Conservation (phyloP, 2,797 vertebrate species). For the Spizella passerina region DNA sequence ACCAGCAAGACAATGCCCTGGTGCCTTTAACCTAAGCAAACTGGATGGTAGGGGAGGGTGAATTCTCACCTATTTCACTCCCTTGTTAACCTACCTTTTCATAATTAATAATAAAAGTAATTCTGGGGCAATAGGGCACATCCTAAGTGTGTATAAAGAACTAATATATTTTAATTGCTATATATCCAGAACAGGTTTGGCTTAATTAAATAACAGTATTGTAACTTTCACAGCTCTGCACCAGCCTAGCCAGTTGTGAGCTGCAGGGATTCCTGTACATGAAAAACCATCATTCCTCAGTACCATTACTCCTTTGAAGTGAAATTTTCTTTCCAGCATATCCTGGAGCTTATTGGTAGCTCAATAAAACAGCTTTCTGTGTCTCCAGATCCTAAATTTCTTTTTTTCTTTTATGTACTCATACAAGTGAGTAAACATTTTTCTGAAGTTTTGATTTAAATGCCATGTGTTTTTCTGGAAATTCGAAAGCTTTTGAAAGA, state of each 20-base stretch:
- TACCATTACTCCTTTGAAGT: background rate
- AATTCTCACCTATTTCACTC: background rate
- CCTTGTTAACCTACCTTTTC: background rate
- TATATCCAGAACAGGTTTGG: background rate
- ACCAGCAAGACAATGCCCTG: background rate
- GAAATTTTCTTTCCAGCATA: background rate
- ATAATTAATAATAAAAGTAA: background rate
- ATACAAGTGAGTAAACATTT: background rate
- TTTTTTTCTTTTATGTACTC: background rate
- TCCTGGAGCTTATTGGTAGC: background rate
- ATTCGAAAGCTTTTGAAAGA: background rate
- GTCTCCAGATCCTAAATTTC: background rate
- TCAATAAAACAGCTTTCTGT: fast-evolving
- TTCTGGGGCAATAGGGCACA: background rate
- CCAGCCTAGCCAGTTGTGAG: background rate
- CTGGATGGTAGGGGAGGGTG: background rate
- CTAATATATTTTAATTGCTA: background rate
- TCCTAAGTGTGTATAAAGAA: background rate
- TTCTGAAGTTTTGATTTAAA: background rate
- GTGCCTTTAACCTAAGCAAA: background rate
- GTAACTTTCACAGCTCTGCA: background rate
- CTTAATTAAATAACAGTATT: background rate
- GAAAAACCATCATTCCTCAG: background rate
- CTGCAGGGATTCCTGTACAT: background rate
- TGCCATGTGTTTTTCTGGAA: background rate